These are phyloP conservation scores for Sebastes baramenuke DNA, from an alignment of 2,797 vertebrate species.

Conservation along the genomic window DNA sequence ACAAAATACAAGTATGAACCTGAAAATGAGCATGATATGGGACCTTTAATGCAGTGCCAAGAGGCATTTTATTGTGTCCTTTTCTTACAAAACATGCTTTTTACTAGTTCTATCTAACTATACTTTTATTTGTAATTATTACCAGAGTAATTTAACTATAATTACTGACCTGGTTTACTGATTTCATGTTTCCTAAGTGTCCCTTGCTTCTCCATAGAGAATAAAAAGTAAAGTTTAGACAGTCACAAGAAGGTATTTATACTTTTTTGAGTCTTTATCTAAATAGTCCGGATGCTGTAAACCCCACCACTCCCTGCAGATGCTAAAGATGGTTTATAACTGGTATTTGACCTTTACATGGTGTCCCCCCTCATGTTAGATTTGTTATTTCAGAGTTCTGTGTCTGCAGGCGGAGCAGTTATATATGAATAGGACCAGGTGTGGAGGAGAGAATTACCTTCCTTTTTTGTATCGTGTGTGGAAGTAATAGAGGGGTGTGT, in stretches of 20 bases:
- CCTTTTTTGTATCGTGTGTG: constrained; percentile 18
- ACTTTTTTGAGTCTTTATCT: not conserved
- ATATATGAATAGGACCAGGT: constrained; percentile 20
- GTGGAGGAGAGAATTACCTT: constrained; percentile 46
- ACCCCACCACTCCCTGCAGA: not conserved
- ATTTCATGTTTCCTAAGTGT: not conserved
- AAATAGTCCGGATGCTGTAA: not conserved
- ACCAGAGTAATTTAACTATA: not conserved
- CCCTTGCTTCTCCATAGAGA: not conserved
- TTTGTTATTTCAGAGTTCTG: not conserved
- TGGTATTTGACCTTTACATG: not conserved
- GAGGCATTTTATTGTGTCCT: not conserved
- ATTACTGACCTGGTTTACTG: not conserved
- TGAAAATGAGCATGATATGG: too few species aligned
- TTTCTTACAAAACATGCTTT: not conserved
- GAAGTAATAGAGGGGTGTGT: constrained; percentile 29
- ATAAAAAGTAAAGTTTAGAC: not conserved
- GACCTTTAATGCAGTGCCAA: too few species aligned
- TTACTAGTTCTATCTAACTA: not conserved
- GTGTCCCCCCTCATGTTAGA: not conserved
- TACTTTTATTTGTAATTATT: too few species aligned
- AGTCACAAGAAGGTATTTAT: not conserved
- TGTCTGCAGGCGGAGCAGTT: constrained; percentile 31
- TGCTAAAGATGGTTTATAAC: not conserved
- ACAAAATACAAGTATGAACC: too few species aligned